phyloP scores from a whole-genome alignment of 1,140 invertebrate genomes.

The Lepidostoma basale region DNA sequence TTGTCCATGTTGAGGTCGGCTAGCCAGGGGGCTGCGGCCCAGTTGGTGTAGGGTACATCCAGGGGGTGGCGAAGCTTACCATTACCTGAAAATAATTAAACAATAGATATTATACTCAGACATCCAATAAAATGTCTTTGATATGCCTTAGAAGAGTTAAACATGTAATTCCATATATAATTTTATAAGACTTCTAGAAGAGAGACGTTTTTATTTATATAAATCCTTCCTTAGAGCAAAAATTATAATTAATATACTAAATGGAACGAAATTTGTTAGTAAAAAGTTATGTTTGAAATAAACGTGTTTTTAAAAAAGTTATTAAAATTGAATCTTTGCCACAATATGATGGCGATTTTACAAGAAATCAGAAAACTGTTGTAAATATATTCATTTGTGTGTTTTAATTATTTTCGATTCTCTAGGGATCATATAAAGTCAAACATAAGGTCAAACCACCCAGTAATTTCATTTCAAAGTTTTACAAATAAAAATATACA shows the following conservation, averaged over 20 bases:
- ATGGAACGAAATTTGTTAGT: not conserved
- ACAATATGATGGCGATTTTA: no score
- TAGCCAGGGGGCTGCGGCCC: conserved; percentile 36
- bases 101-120: not conserved
- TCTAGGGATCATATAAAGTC: no score
- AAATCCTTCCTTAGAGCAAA: not conserved
- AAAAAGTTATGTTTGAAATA: no score
- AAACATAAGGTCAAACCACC: no score
- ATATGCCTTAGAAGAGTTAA: not conserved
- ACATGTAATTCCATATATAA: not conserved
- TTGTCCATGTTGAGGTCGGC: not conserved
- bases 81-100: conserved; percentile 33
- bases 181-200: not conserved
- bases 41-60: conserved; percentile 41
- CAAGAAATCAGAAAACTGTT: no score
- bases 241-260: not conserved
- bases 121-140: not conserved
- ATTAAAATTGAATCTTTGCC: no score
- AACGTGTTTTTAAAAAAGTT: no score
- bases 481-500: no score
- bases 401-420: no score
- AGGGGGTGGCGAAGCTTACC: conserved; percentile 40
- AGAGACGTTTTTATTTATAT: not conserved
- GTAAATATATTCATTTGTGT: no score
- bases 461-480: no score